Evolutionary conservation across 2,113 vertebrate species (phyloP).

Genomic region (Spea bombifrons): DNA sequence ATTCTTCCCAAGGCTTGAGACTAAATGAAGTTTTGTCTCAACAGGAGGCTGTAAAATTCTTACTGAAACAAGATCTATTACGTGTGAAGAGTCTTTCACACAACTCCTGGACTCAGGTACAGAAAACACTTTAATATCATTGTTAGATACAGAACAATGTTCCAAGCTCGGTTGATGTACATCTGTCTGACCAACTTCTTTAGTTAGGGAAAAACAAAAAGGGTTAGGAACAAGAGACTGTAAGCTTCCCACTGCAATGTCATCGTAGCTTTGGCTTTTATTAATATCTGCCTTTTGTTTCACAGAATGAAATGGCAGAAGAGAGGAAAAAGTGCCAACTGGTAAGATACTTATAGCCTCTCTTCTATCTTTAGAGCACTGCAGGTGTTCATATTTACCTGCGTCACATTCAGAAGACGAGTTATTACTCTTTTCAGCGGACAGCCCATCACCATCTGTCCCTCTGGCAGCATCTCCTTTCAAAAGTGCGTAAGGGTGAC

Average conservation of each 20-base stretch:
- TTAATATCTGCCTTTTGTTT: not conserved
- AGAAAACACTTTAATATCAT: not conserved
- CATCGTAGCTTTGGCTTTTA: not conserved
- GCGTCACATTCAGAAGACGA: not conserved
- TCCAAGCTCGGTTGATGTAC: not conserved
- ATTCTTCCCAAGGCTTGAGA: not conserved
- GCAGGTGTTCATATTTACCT: not conserved
- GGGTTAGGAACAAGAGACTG: not conserved
- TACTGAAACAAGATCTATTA: not conserved
- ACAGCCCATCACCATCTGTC: not conserved
- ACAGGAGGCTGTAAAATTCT: not conserved
- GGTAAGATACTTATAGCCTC: not conserved
- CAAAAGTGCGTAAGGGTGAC: not conserved
- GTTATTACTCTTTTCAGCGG: no score
- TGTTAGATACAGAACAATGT: not conserved
- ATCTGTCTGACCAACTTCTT: not conserved
- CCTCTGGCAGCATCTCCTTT: not conserved
- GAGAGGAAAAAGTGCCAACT: not conserved
- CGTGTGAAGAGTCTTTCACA: not conserved
- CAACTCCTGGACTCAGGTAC: not conserved
- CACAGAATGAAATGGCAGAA: not conserved
- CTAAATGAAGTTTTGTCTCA: not conserved
- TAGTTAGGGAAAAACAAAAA: not conserved
- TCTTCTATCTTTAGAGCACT: not conserved
- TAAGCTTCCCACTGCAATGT: not conserved